These are phyloP conservation scores for Spilosoma lubricipeda DNA, from an alignment of 2,888 invertebrate species.

Conservation along the genomic window DNA sequence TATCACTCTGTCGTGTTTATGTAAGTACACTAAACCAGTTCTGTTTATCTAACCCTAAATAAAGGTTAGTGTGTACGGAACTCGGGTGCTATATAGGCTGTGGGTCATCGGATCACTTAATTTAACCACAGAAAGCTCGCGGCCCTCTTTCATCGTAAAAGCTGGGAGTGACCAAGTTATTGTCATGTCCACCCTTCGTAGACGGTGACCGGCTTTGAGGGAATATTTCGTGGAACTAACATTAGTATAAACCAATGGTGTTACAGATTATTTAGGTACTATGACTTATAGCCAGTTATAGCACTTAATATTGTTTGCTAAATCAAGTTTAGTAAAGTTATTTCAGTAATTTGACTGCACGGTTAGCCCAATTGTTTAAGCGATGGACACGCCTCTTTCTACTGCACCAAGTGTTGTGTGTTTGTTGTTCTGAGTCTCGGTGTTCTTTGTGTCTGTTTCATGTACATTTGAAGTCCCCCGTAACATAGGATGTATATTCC, in stretches of 20 bases:
- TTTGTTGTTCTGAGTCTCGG: too few species aligned
- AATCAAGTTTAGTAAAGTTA: too few species aligned
- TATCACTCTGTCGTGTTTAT: not conserved
- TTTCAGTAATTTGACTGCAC: too few species aligned
- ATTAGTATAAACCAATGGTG: not conserved
- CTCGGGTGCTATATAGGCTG: conserved; percentile 25
- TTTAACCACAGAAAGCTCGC: conserved; percentile 50
- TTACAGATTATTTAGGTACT: not conserved
- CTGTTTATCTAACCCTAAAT: conserved; percentile 17
- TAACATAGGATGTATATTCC: too few species aligned
- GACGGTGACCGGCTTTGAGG: conserved; percentile 13
- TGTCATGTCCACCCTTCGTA: conserved; percentile 27
- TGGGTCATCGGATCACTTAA: conserved; percentile 34
- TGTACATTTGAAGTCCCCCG: too few species aligned
- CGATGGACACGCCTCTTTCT: too few species aligned
- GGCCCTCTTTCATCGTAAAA: conserved; percentile 48
- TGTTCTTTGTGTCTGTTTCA: too few species aligned
- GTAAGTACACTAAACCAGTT: not conserved
- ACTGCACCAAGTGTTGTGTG: too few species aligned
- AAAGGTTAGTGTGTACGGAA: conserved; percentile 27
- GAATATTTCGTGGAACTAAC: not conserved
- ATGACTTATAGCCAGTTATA: too few species aligned
- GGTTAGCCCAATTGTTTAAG: too few species aligned
- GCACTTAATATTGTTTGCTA: too few species aligned
- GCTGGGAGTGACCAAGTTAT: conserved; percentile 45